Conservation (phyloP, 2,888 invertebrate genomes). For the Choristoneura rosaceana region DNA sequence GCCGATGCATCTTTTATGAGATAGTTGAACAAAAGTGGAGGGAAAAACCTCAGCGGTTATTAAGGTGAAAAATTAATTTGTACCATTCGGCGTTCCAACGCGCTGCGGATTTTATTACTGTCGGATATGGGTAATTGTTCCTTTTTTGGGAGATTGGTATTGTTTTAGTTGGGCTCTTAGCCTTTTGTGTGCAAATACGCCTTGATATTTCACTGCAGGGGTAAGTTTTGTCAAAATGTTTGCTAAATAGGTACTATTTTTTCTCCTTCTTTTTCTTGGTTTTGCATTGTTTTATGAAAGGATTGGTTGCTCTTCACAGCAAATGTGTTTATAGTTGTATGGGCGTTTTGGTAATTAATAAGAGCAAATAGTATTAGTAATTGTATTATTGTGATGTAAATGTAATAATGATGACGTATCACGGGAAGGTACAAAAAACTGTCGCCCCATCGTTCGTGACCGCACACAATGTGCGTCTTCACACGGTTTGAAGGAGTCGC, state of each 20-base stretch:
- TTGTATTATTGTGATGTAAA: not conserved
- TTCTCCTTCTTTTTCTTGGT: not conserved
- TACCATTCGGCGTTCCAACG: slow-evolving; percentile 46
- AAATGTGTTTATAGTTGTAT: not conserved
- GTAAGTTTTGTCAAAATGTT: not conserved
- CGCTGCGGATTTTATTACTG: slow-evolving; percentile 50
- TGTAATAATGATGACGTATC: not conserved
- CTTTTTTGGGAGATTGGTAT: slow-evolving; percentile 35
- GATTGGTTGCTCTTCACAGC: not conserved
- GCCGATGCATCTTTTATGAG: slow-evolving; percentile 77
- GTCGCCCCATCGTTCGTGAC: slow-evolving; percentile 4
- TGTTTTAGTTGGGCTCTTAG: slow-evolving; percentile 25
- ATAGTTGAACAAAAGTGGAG: slow-evolving; percentile 72
- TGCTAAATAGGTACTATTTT: not conserved
- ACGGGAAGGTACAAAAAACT: not conserved
- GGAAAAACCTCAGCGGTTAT: slow-evolving; percentile 57
- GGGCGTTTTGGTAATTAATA: not conserved
- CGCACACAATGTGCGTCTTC: slow-evolving; percentile 45
- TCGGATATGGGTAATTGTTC: slow-evolving; percentile 53
- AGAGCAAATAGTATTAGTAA: not conserved
- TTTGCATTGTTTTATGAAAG: not conserved
- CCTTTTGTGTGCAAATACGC: slow-evolving; percentile 8
- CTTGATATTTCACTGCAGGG: not conserved
- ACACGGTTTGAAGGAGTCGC: slow-evolving; percentile 46
- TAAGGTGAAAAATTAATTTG: slow-evolving; percentile 62